Evolutionary conservation across 2,113 vertebrate species (phyloP), one percentile per base, ranked within the genome.

Genomic region (Antechinus flavipes): DNA sequence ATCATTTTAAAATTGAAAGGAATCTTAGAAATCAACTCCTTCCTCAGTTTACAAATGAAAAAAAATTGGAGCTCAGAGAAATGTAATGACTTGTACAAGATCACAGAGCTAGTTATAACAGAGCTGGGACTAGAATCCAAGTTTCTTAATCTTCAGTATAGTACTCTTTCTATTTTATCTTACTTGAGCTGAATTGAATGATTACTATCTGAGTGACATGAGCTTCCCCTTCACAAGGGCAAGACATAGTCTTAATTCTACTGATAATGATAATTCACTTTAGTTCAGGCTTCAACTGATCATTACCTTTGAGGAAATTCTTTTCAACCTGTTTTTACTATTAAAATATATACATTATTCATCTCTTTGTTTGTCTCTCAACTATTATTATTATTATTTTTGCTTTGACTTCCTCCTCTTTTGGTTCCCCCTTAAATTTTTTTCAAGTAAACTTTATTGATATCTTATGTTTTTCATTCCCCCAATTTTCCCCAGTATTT

Each of bases 391-490:
- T 53, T 94, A 84, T 49, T 52, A 10, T 52, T 52, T 52, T 89
- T 7, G 89, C 91, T 52, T 49, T 90, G 30, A 24, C 6, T 23
- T 94, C 56, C 27, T 54, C 54, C 11, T 90, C 76, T 92, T 95
- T 42, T 92, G 27, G 93, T 35, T n/a, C 91, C 50, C 91, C 89
- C 95, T 46, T 93, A 30, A 61, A 30, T 3, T 61, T 61, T 52
- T 95, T 95, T 94, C 94, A 96, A 94, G 96, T 27, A 68, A 68
- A 96, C 25, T 27, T 58, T 61, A 30, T 61, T 61, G 58, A 30
- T 61, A 61, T 30, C 27, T 61, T 61, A 27, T 61, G 27, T 30
- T 30, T 61, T 61, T 61, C 58, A 61, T 61, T 61, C 27, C 58
- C 10, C 9, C 27, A 61, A 30, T 61, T 61, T 61, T 27, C 27